These are phyloP conservation scores for Arvicanthis niloticus DNA, from an alignment of 2,113 vertebrate genomes.

Conservation along the genomic window DNA sequence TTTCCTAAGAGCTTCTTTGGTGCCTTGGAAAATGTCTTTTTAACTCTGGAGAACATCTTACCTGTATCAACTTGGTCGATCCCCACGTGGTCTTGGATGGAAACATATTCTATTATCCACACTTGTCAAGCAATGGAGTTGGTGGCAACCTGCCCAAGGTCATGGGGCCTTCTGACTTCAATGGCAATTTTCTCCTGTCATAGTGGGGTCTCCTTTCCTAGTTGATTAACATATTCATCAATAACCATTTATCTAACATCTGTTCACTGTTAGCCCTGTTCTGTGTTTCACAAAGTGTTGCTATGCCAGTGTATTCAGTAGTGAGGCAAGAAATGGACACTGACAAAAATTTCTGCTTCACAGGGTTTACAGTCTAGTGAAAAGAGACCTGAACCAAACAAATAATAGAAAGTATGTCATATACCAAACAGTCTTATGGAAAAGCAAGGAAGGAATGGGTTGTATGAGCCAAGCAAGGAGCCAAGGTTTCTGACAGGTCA, in stretches of 20 bases:
- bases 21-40: slow-evolving; percentile 43
- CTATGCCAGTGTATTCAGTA: not conserved
- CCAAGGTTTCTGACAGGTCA: not conserved
- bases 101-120: not conserved
- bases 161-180: not conserved
- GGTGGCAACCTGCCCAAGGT: slow-evolving; percentile 12
- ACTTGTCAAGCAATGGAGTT: slow-evolving; percentile 21
- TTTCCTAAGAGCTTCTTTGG: not conserved
- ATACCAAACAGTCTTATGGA: not conserved
- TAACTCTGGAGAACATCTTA: not conserved
- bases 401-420: not conserved
- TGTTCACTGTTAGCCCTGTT: slow-evolving; percentile 23
- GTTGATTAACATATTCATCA: not conserved
- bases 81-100: not conserved
- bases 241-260: slow-evolving; percentile 5
- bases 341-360: slow-evolving; percentile 14
- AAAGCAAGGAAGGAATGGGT: not conserved
- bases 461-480: not conserved
- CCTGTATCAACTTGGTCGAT: not conserved
- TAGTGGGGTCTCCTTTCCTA: not conserved
- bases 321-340: not conserved
- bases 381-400: slow-evolving; percentile 35
- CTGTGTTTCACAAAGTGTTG: not conserved
- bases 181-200: not conserved
- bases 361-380: slow-evolving; percentile 3